A percentile compares a stretch with the other conserved stretches of the same genome.
Conservation (phyloP, 2,797 vertebrate genomes). For the Chaenodraco wilsoni region DNA sequence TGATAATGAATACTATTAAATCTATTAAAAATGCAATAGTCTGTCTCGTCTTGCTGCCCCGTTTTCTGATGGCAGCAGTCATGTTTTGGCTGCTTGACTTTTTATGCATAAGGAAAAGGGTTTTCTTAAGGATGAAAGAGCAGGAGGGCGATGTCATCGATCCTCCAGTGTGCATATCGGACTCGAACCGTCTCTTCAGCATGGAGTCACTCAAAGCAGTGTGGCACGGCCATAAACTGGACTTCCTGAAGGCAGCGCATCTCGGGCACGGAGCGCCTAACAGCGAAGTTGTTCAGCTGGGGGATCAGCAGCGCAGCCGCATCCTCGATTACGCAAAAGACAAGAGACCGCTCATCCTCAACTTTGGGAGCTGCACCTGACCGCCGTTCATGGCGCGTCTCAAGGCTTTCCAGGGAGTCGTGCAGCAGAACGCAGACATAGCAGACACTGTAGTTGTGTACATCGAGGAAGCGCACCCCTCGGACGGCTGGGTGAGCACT, state of each 20-base stretch:
- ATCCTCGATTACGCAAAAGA: constrained; percentile 92
- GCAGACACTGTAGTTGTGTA: constrained; percentile 95
- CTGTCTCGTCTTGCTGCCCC: constrained; percentile 91
- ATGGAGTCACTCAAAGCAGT: constrained; percentile 94
- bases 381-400: constrained; percentile 98
- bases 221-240: constrained; percentile 95
- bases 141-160: constrained; percentile 84
- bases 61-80: constrained; percentile 92
- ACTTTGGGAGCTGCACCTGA: constrained; percentile 99
- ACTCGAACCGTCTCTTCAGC: constrained; percentile 94
- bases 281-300: constrained; percentile 91
- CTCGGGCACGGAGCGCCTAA: constrained; percentile 91
- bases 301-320: constrained; percentile 82
- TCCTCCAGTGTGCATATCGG: constrained; percentile 93
- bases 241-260: constrained; percentile 94
- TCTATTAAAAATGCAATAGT: constrained; percentile 90
- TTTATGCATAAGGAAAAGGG: constrained; percentile 92
- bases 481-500: constrained; percentile 96
- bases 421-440: constrained; percentile 88
- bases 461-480: constrained; percentile 97
- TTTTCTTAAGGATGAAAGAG: constrained; percentile 81
- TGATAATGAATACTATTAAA: constrained; percentile 87
- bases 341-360: constrained; percentile 92
- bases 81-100: constrained; percentile 97
- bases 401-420: constrained; percentile 92